These are phyloP conservation scores for Microcebus jonahi DNA, from an alignment of 2,113 vertebrate species.

Conservation along the genomic window DNA sequence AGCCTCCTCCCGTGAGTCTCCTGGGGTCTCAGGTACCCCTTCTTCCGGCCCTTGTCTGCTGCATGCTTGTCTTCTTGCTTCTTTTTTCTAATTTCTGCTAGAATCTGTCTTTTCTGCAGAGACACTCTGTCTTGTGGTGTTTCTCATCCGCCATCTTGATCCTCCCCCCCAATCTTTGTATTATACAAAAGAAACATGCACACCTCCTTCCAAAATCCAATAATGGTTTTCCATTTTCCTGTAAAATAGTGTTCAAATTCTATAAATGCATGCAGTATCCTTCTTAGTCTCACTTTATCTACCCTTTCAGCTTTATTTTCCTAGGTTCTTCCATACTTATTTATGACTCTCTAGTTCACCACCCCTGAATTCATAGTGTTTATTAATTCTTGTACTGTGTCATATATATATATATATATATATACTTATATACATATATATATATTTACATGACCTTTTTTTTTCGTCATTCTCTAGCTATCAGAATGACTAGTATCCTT, in stretches of 20 bases:
- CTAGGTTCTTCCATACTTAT: background rate
- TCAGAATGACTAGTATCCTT: conserved; percentile 5
- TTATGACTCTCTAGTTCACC: background rate
- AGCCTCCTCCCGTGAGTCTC: no score
- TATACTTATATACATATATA: no score
- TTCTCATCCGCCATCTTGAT: no score
- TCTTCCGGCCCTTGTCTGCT: no score
- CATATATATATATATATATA: background rate
- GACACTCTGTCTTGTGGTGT: no score
- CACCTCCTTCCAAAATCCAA: background rate
- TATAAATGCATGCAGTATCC: background rate
- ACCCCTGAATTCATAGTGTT: background rate
- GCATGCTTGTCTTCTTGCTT: no score
- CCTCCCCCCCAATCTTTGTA: background rate
- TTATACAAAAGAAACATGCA: background rate
- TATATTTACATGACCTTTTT: background rate
- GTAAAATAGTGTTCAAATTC: background rate
- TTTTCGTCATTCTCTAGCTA: background rate
- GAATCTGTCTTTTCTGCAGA: no score
- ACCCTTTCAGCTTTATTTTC: background rate
- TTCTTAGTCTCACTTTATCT: background rate
- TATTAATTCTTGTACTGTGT: background rate
- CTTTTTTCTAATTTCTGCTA: no score
- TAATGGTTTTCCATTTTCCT: background rate
- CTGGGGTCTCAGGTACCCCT: no score